Base-by-base conservation (phyloP, 1,140 invertebrate genomes). In the Heliconius melpomene region DNA sequence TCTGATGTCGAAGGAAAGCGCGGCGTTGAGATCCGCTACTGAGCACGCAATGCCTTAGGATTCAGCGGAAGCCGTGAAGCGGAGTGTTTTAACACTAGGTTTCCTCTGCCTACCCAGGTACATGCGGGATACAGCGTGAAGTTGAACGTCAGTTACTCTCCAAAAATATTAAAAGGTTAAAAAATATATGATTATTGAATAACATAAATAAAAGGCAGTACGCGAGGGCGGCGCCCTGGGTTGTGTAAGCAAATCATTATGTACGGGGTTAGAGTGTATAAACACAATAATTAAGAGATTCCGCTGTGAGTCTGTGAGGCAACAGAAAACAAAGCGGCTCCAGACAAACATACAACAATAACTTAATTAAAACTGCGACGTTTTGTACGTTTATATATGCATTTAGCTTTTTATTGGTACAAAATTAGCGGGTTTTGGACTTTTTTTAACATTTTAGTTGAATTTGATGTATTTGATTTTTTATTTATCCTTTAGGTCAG, bases 321-420 rank as follows among this genome's bases (percentile, higher is more conserved):
- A 36, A 75, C 54, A 26, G 75, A 76, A 76, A 76, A 76, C 75
- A 76, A 16, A 18, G 50, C 50, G 74, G 57, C 52, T 66, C 54
- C 36, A 74, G 46, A 18, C 73, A 76, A 76, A 76, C 57, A 76
- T 36, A 23, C 75, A 76, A 76, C 75, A 70, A 76, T 76, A 76
- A 76, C 57, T 46, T 76, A 57, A 66, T 76, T 66, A 66, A 66
- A 66, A 66, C 60, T 66, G 60, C 60, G 60, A 66, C 60, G 60
- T 26, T 66, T 66, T 66, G 13, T 23, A 66, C 26, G 26, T 66
- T 66, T 18, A 66, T 66, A 29, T 29, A 66, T 66, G 26, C 60
- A 29, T 66, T 66, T 29, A 66, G 23, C 23, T 66, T 66, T 66
- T 26, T 66, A 29, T 66, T 66, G n/a, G 60, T 29, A 57, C n/a